phyloP scores from a whole-genome alignment of 2,888 invertebrate species.

The Morinoia aosen region DNA sequence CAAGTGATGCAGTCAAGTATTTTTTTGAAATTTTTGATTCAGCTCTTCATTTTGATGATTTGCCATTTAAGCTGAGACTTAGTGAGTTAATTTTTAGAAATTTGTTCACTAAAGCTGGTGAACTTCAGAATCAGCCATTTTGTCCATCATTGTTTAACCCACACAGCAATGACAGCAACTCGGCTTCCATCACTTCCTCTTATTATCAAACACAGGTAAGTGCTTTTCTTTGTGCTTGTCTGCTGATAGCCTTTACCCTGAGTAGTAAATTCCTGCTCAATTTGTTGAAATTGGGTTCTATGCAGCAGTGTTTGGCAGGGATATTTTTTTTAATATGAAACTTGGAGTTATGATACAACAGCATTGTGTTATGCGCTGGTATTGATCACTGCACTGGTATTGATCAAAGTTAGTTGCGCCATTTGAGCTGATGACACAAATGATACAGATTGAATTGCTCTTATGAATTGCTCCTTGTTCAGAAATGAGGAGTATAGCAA shows the following conservation, averaged over 20 bases:
- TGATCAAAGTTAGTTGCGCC: too few relatives aligned
- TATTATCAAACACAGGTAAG: background rate
- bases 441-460: too few relatives aligned
- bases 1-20: background rate
- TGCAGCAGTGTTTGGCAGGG: background rate
- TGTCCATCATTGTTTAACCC: background rate
- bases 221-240: background rate
- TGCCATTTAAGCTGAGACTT: constrained; percentile 7
- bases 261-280: too few relatives aligned
- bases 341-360: background rate
- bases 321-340: background rate
- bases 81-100: constrained; percentile 23
- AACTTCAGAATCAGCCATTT: background rate
- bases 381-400: too few relatives aligned
- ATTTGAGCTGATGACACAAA: too few relatives aligned
- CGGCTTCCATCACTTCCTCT: background rate
- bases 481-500: too few relatives aligned
- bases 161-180: background rate
- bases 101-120: background rate
- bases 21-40: constrained; percentile 35
- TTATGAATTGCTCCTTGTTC: too few relatives aligned
- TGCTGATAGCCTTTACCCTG: background rate
- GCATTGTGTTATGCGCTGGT: background rate
- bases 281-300: too few relatives aligned
- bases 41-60: constrained; percentile 31